Base-by-base conservation (phyloP, 2,888 invertebrate genomes). In the Coleophora deauratella region DNA sequence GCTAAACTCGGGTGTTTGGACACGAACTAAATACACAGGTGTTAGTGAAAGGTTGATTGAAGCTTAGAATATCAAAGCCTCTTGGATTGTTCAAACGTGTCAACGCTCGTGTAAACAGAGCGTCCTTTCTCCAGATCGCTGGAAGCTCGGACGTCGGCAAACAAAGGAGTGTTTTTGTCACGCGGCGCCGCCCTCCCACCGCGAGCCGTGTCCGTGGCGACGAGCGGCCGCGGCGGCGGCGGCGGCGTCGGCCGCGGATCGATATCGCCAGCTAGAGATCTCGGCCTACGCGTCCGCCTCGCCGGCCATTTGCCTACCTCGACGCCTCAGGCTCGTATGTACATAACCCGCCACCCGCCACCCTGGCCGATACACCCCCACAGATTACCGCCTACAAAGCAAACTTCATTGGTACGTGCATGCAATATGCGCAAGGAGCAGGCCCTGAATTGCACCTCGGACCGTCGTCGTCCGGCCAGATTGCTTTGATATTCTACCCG, bases 311-410 rank as follows among this genome's bases (percentile, higher is more conserved):
- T 82, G 84, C 82, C 82, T 84, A 84, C 84, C 82, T 82, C 81
- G 78, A 76, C 79, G 84, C 82, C 82, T 84, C 80, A 61, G 79
- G 80, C 81, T 73, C 78, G 80, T 81, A 79, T 84, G 82, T 82
- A 81, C 80, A 82, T 79, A 82, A 76, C 79, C 81, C 75, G 64
- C 76, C 81, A 67, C 79, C 66, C 74, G 67, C 73, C 78, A 60
- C 79, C 78, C 77, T 50, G 38, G 50, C 60, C 74, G 71, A 78
- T 76, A 76, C 75, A 72, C 81, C 82, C 81, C 78, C 77, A 67
- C 73, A 82, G 84, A 84, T 84, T 84, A 82, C 84, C 80, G 82
- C 82, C 84, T 81, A 84, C 84, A 82, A 81, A 84, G 84, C 84
- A 82, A 84, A 82, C 82, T 84, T 82, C 84, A 81, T 82, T 79